Evolutionary conservation across 2,888 invertebrate species (phyloP).

Genomic region (Melikaiella ostensackeni): DNA sequence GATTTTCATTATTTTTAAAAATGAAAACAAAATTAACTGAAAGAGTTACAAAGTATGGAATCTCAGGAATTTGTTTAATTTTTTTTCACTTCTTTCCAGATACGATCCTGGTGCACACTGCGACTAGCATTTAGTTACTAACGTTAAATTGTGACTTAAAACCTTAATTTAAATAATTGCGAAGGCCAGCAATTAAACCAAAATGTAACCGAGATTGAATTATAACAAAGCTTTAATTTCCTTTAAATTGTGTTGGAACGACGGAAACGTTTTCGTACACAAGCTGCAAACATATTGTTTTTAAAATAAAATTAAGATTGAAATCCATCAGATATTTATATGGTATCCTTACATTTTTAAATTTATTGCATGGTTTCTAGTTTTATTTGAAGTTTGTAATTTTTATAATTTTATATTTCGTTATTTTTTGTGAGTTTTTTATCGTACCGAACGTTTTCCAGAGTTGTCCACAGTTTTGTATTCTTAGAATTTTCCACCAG

Average conservation of each 20-base stretch:
- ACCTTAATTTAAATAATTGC: conserved; percentile 15
- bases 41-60: not conserved
- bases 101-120: conserved; percentile 22
- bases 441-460: conserved; percentile 2
- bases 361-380: not conserved
- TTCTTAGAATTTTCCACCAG: not conserved
- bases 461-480: not conserved
- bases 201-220: conserved; percentile 22
- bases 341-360: not conserved
- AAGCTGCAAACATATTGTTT: not conserved
- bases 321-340: not conserved
- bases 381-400: not conserved
- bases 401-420: not conserved
- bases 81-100: not conserved
- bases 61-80: not conserved
- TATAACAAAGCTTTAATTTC: conserved; percentile 28
- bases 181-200: conserved; percentile 11
- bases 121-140: conserved; percentile 24
- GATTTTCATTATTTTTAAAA: not conserved
- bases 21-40: not conserved
- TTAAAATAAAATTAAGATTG: not conserved
- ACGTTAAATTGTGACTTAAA: conserved; percentile 13
- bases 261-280: conserved; percentile 20
- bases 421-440: not conserved
- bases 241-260: not conserved